phyloP scores from a whole-genome alignment of 2,113 vertebrate species.

The Stegostoma tigrinum region DNA sequence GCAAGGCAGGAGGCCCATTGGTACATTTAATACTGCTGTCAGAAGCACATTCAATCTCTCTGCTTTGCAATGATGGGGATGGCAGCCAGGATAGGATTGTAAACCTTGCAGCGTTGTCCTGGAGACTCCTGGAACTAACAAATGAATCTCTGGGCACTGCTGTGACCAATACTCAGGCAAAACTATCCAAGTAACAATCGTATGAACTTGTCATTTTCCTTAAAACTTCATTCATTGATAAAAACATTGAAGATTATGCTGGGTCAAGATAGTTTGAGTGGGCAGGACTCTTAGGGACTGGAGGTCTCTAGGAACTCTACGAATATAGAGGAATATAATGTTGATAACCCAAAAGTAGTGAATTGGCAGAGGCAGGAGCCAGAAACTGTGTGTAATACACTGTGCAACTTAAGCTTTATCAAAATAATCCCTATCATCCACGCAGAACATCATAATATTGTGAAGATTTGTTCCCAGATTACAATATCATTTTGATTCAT shows the following conservation, averaged over 20 bases:
- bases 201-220: no score
- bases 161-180: neutral
- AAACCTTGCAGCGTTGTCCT: neutral
- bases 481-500: slow-evolving; percentile 21
- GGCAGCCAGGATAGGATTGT: no score
- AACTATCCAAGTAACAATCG: neutral
- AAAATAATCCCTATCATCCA: neutral
- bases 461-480: neutral
- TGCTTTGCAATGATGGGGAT: neutral
- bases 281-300: no score
- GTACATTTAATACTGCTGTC: no score
- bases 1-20: no score
- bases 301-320: neutral
- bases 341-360: neutral
- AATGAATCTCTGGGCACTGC: neutral
- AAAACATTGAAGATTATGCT: neutral
- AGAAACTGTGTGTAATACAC: neutral
- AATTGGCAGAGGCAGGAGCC: neutral
- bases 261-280: no score
- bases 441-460: neutral
- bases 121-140: neutral
- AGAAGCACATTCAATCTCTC: neutral
- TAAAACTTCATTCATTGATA: neutral
- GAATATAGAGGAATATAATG: no score
- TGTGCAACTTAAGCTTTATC: neutral